Conservation (phyloP, 2,113 vertebrate species). For the Phylloscopus trochiloides region DNA sequence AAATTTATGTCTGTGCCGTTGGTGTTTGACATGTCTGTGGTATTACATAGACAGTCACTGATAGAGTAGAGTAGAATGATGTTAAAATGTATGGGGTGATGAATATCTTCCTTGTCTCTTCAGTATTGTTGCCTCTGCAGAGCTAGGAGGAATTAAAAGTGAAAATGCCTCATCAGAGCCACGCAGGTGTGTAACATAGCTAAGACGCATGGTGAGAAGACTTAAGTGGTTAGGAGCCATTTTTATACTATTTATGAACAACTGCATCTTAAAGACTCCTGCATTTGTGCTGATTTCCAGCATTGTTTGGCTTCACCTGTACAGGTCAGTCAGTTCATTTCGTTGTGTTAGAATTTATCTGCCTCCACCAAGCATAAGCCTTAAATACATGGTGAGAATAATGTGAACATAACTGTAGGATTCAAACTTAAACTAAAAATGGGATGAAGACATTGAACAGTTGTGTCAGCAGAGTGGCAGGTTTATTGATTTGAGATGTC, state of each 20-base stretch:
- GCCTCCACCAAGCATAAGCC: background rate
- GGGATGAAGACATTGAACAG: background rate
- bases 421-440: background rate
- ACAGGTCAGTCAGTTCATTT: background rate
- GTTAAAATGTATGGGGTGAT: background rate
- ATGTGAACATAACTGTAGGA: background rate
- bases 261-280: rapidly evolving
- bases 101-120: background rate
- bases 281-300: background rate
- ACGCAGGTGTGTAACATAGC: rapidly evolving
- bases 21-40: background rate
- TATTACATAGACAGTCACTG: background rate
- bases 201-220: background rate
- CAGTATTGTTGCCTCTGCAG: background rate
- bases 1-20: background rate
- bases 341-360: background rate
- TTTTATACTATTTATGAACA: background rate
- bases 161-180: background rate
- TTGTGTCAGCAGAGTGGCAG: background rate
- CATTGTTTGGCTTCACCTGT: background rate
- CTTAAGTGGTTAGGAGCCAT: background rate
- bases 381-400: background rate
- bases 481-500: background rate
- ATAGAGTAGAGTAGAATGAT: background rate
- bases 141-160: background rate